Base-by-base conservation (phyloP, 2,797 vertebrate species). In the Notolabrus celidotus region DNA sequence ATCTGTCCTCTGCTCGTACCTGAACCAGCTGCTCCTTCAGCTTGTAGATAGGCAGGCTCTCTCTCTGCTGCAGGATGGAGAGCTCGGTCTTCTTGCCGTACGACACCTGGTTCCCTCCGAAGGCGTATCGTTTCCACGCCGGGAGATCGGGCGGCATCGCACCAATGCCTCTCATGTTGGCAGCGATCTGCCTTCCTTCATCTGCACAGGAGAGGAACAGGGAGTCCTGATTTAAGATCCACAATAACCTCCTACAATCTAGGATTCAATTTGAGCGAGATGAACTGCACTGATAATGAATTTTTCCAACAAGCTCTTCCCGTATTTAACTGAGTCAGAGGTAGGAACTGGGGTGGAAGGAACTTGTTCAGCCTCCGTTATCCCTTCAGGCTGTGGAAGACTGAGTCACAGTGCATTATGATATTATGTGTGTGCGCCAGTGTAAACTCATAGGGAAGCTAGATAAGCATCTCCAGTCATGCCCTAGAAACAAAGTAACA, bases 91-190 rank as follows among this genome's bases (percentile, higher is more conserved):
- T 98, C 83, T 96, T 96, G 34, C 96, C 97, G 0, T 97, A 97
- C 4, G 96, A 97, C 41, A 96, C 96, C 89, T 97, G 97, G 87
- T 97, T 98, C 60, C 97, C 97, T 22, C 97, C 96, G 58, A 98
- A 96, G 0, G 96, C 96, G 46, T 97, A 96, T 70, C 96, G 96
- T 85, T 98, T 98, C 97, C 97, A 98, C 85, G 95, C 97, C 0
- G 96, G 97, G 54, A 98, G 96, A 71, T 98, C 95, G 0, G 94
- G 92, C 9, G 97, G 96, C 97, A 97, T 97, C 89, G 96, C 96
- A 39, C 96, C 96, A 57, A 97, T 97, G 19, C 97, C 97, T 59
- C 97, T 80, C 96, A 98, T 97, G 86, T 97, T 98, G 74, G 97
- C 97, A 16, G 97, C 96, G 33, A 98, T 98, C 93, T 98, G 96